phyloP scores from a whole-genome alignment of 2,113 vertebrate species.

The Hipposideros armiger region DNA sequence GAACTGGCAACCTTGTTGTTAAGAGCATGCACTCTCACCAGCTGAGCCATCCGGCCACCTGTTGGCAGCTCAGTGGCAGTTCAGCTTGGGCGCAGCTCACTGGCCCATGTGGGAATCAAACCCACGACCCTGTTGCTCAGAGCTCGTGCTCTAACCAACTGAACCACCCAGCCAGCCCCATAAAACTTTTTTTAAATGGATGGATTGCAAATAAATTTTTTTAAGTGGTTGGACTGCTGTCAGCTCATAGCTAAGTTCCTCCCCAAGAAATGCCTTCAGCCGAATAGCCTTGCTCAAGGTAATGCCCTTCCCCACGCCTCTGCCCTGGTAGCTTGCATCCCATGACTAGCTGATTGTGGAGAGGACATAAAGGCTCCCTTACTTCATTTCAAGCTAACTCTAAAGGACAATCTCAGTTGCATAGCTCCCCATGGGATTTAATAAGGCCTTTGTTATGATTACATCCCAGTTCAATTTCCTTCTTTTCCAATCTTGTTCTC shows the following conservation, averaged over 20 bases:
- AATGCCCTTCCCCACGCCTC: not conserved
- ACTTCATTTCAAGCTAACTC: not conserved
- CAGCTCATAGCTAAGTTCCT: not conserved
- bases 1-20: too few species aligned
- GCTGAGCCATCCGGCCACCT: too few species aligned
- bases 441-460: not conserved
- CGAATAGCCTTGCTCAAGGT: not conserved
- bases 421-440: not conserved
- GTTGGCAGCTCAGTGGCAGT: too few species aligned
- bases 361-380: not conserved
- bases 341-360: not conserved
- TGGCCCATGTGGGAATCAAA: too few species aligned
- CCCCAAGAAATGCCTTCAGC: not conserved
- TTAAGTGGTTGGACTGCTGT: not conserved
- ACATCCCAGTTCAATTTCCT: not conserved
- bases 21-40: too few species aligned
- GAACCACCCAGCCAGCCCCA: too few species aligned
- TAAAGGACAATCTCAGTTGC: not conserved
- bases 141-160: too few species aligned
- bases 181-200: not conserved
- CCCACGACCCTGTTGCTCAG: too few species aligned
- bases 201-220: slow-evolving; percentile 22
- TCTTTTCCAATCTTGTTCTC: not conserved
- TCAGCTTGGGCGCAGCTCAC: too few species aligned
- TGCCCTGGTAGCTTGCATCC: not conserved